Evolutionary conservation across 2,797 vertebrate genomes (phyloP), one percentile per base, ranked within the genome.

Genomic region (Oceanodroma leucorhoa): DNA sequence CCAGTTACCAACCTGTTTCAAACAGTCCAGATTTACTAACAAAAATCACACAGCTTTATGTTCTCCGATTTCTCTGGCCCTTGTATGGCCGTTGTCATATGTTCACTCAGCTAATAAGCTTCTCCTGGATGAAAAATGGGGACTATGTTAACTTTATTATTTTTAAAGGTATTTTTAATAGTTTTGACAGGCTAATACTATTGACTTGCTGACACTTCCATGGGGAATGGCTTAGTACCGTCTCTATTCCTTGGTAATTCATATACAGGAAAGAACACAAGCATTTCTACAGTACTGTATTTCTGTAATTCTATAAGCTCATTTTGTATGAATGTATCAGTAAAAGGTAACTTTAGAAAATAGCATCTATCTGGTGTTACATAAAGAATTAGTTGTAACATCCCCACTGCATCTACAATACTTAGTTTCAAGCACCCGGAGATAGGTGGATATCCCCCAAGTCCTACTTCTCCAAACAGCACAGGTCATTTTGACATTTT

Each of bases 401-500:
- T 48, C 14, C 22, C 13, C 67, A 66, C 21, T 36, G 12, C 38
- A 58, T 46, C n/a, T 65, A 30, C 51, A 89, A 15, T 24, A 22
- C 26, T 38, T 53, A 24, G 21, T 57, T 82, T 76, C 40, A 76
- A 87, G 58, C 20, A 72, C 11, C 0, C 0, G 2, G 71, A 82
- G 27, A 73, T 1, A 34, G 53, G 27, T 0, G 81, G 53, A 6
- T 50, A 86, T 23, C 22, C 54, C 43, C 1, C 13, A 91, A 78
- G 45, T 40, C 48, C 40, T 53, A 14, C 36, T 76, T 73, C 36
- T 90, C 73, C 58, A 55, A 90, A 83, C 36, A 50, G 55, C 53
- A 87, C 29, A 46, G 81, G 90, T 90, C 43, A 76, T 92, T 78
- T 71, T 81, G 80, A 86, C 65, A 88, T 81, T 93, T 60, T 55